These are phyloP conservation scores for Silurus glanis DNA, from an alignment of 2,113 vertebrate genomes.

Conservation along the genomic window DNA sequence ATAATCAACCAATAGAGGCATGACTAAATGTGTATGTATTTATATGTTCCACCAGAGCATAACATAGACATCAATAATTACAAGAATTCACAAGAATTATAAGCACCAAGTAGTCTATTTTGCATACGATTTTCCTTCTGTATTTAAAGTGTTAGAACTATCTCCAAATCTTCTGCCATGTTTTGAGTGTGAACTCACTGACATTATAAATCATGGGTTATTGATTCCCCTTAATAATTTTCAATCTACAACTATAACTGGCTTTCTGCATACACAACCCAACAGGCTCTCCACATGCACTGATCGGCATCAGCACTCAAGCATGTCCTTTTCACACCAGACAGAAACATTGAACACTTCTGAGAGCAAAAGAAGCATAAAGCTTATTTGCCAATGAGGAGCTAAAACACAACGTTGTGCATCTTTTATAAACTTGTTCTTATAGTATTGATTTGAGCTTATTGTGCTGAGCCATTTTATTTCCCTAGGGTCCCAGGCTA, in stretches of 20 bases:
- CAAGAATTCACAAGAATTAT: slow-evolving; percentile 16
- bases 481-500: slow-evolving; percentile 66
- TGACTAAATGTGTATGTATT: slow-evolving; percentile 33
- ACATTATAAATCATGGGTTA: background rate
- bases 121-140: background rate
- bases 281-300: background rate
- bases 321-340: slow-evolving; percentile 16
- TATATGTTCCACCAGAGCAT: slow-evolving; percentile 15
- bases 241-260: background rate
- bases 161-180: slow-evolving; percentile 15
- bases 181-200: slow-evolving; percentile 10
- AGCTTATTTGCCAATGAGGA: slow-evolving; percentile 65
- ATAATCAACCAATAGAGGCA: slow-evolving; percentile 34
- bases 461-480: slow-evolving; percentile 65
- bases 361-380: slow-evolving; percentile 68
- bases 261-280: background rate
- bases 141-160: slow-evolving; percentile 27
- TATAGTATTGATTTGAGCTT: slow-evolving; percentile 75
- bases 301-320: background rate
- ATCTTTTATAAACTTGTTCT: slow-evolving; percentile 76
- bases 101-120: slow-evolving; percentile 1
- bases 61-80: slow-evolving; percentile 30
- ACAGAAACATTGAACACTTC: slow-evolving; percentile 42
- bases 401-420: slow-evolving; percentile 71
- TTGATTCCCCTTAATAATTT: background rate